Evolutionary conservation across 2,113 vertebrate species (phyloP).

Genomic region (Poecile atricapillus): DNA sequence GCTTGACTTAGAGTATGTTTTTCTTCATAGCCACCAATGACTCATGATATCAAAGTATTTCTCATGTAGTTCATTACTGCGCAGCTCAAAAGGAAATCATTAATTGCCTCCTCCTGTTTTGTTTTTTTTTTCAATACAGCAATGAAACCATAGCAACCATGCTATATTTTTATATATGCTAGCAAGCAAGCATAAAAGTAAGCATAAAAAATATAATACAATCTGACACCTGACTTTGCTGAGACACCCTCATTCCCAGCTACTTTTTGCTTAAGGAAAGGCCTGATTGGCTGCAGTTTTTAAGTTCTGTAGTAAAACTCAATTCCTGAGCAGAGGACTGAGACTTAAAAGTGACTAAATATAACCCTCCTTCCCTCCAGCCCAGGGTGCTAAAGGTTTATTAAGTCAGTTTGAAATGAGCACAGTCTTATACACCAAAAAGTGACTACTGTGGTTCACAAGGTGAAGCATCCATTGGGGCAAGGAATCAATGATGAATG

Average conservation of each 20-base stretch:
- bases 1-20: not conserved
- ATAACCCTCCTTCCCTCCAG: not conserved
- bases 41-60: not conserved
- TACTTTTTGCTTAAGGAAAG: not conserved
- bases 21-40: not conserved
- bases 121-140: not conserved
- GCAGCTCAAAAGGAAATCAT: constrained; percentile 7
- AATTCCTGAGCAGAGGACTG: not conserved
- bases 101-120: not conserved
- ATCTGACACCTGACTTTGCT: not conserved
- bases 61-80: not conserved
- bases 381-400: not conserved
- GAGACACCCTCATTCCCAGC: not conserved
- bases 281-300: not conserved
- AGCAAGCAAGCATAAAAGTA: too few relatives aligned
- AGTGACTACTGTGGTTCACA: not conserved
- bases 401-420: not conserved
- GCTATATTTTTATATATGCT: too few relatives aligned
- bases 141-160: not conserved
- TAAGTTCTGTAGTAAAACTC: not conserved
- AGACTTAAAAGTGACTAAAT: not conserved
- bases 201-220: not conserved
- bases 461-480: not conserved
- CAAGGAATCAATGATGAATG: not conserved
- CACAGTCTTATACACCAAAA: not conserved